A percentile compares a stretch with the other conserved stretches of the same genome.
Evolutionary conservation across 2,113 vertebrate species (phyloP).

Genomic region (Scortum barcoo): DNA sequence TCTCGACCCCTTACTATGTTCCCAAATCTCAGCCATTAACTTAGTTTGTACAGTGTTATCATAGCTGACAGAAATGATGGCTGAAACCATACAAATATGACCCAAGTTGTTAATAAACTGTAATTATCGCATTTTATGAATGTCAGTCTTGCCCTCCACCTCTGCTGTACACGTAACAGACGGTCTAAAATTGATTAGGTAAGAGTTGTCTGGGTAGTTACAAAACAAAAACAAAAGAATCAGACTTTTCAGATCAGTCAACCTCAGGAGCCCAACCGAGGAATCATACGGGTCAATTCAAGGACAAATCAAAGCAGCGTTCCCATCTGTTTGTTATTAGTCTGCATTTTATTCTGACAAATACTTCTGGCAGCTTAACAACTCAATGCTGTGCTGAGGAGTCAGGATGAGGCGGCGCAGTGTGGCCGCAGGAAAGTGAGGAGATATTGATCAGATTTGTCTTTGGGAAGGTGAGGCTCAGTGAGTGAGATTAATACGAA

Average conservation of each 20-base stretch:
- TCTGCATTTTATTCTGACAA: constrained; percentile 13
- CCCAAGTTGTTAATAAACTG: background rate
- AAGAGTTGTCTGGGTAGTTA: background rate
- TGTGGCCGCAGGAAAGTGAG: constrained; percentile 27
- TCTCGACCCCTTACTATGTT: background rate
- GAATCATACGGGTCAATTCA: background rate
- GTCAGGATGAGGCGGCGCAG: constrained; percentile 10
- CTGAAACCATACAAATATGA: background rate
- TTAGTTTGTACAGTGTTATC: background rate
- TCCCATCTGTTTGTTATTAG: constrained; percentile 43
- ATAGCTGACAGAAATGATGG: too few relatives aligned
- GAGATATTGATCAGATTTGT: constrained; percentile 60
- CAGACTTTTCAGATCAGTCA: background rate
- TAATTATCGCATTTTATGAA: background rate
- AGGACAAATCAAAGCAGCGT: background rate
- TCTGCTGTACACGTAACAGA: background rate
- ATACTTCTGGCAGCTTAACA: constrained; percentile 40
- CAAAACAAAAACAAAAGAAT: constrained; percentile 7
- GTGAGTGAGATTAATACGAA: constrained; percentile 29
- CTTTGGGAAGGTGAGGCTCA: constrained; percentile 24
- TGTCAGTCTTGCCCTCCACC: background rate
- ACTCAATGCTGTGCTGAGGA: constrained; percentile 34
- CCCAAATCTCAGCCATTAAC: background rate
- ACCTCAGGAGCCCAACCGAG: background rate
- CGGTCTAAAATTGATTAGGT: background rate